A percentile compares a stretch with the other conserved stretches of the same genome.
These are phyloP conservation scores for Crypturellus undulatus DNA, from an alignment of 2,113 vertebrate genomes.

Conservation along the genomic window DNA sequence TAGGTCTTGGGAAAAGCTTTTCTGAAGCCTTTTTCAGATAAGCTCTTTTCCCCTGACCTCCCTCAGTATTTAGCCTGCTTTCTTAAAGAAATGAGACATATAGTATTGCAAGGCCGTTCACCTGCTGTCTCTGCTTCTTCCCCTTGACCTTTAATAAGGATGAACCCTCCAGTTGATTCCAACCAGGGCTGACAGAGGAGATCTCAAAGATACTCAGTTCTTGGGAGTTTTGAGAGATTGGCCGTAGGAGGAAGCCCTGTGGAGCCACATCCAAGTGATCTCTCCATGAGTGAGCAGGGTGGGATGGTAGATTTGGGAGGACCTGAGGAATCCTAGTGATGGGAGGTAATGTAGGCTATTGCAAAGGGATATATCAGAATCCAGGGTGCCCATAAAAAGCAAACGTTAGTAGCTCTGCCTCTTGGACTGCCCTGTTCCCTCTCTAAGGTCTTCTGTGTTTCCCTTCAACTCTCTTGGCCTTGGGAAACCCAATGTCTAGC, in stretches of 20 bases:
- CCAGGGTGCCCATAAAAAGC: accelerated
- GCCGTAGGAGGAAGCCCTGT: background rate
- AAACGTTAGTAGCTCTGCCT: background rate
- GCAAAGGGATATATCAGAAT: background rate
- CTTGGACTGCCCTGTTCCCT: background rate
- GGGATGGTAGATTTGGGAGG: background rate
- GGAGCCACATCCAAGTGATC: background rate
- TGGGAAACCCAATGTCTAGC: background rate
- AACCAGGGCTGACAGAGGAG: background rate
- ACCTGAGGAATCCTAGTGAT: accelerated
- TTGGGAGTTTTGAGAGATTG: background rate
- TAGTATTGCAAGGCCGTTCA: background rate
- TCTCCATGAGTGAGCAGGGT: background rate
- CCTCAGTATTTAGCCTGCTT: background rate
- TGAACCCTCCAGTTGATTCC: background rate
- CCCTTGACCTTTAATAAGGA: constrained; percentile 25
- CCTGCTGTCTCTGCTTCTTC: background rate
- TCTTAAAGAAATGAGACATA: background rate
- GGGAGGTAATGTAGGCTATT: background rate
- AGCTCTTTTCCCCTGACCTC: background rate
- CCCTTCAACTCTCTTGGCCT: background rate
- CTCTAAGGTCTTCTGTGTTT: background rate
- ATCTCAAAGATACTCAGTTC: background rate
- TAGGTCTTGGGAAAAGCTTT: background rate
- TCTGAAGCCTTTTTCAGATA: background rate